Base-by-base conservation (phyloP, 2,888 invertebrate species). In the Polydrusus pterygomalis region DNA sequence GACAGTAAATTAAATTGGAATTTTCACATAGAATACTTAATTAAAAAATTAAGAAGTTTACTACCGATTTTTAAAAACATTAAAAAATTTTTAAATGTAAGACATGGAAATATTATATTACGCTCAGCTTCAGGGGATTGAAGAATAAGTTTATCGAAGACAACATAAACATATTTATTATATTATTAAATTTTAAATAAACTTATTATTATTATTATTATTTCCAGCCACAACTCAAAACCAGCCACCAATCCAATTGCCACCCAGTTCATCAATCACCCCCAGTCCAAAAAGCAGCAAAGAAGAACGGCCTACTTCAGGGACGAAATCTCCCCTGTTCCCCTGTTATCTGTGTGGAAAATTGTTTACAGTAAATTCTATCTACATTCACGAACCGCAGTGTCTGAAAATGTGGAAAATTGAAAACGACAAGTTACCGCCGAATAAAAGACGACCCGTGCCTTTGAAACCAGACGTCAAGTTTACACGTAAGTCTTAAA, bases 341-440 rank as follows among this genome's bases (percentile, higher is more conserved):
- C 86, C 88, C 38, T 93, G 93, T 82, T 92, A 92, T 85, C 89
- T 93, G 75, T 93, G 93, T 84, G 91, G 92, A 11, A 87, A 91
- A 43, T 89, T 92, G 80, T 93, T 92, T 84, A 91, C 92, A 20
- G 88, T 90, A 9, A 89, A 89, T 79, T 91, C 91, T 56, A 90
- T 92, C 68, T 87, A 87, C 69, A 91, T 92, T 77, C 93, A 93
- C 85, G 92, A 92, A 82, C 92, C 92, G 1, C 91, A 92, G 84
- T 93, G 93, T 83, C 84, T 93, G 75, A 89, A 90, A 82, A 91
- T 91, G 84, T 93, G 93, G 93, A 88, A 89, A 74, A 78, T 83
- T 18, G 91, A 92, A 83, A 93, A 93, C 84, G 89, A 90, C 49
- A 89, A 90, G 79, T 85, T 92, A 77, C 91, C 92, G 0, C 85